Evolutionary conservation across 2,888 invertebrate genomes (phyloP).

Genomic region (Scaptomyza cyrtandrae): DNA sequence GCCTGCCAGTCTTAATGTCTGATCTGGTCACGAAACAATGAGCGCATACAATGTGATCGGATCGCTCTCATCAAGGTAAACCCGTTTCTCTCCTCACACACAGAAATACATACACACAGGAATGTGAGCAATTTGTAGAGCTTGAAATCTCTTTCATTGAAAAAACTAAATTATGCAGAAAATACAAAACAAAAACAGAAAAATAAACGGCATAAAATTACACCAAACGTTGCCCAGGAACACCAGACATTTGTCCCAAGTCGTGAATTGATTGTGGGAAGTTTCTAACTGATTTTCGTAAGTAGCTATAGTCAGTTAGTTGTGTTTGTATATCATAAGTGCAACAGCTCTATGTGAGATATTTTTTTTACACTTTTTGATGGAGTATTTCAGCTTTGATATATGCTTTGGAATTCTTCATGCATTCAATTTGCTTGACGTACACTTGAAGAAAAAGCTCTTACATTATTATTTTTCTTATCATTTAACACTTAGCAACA

Average conservation of each 20-base stretch:
- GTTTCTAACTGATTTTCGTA: slow-evolving; percentile 56
- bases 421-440: not conserved
- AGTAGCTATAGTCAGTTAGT: slow-evolving; percentile 15
- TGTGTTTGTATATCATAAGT: slow-evolving; percentile 20
- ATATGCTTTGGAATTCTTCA: slow-evolving; percentile 9
- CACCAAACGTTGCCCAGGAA: slow-evolving; percentile 56
- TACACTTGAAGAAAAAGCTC: not conserved
- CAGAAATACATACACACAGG: slow-evolving; percentile 33
- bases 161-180: slow-evolving; percentile 69
- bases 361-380: slow-evolving; percentile 19
- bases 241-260: slow-evolving; percentile 25
- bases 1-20: not conserved
- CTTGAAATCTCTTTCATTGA: slow-evolving; percentile 59
- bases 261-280: slow-evolving; percentile 63
- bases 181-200: not conserved
- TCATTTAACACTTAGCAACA: not conserved
- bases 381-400: slow-evolving; percentile 24
- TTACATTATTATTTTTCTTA: not conserved
- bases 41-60: slow-evolving; percentile 16
- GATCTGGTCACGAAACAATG: slow-evolving; percentile 53
- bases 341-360: not conserved
- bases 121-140: slow-evolving; percentile 69
- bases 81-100: slow-evolving; percentile 58
- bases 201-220: slow-evolving; percentile 58
- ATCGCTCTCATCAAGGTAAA: slow-evolving; percentile 56